Percentiles rank a stretch among this genome's conserved stretches.
These are phyloP conservation scores for Gymnocephalus cernua DNA, from an alignment of 2,113 vertebrate genomes.

Conservation along the genomic window DNA sequence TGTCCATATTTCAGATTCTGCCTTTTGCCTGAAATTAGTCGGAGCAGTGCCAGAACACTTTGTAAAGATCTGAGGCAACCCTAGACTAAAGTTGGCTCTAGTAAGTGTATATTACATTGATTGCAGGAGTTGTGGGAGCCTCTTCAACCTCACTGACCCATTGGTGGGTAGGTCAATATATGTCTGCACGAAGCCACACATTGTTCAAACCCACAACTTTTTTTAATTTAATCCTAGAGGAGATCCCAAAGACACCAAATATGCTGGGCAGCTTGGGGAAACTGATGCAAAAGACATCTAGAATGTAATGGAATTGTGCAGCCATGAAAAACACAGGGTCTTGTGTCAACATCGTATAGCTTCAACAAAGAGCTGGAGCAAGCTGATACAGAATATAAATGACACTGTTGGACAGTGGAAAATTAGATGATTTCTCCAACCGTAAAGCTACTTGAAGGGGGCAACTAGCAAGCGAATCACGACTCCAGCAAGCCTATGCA, in stretches of 20 bases:
- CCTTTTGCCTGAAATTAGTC: not conserved
- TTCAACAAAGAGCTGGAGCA: slow-evolving; percentile 13
- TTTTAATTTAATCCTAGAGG: not conserved
- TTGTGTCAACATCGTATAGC: slow-evolving; percentile 8
- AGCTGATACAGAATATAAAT: slow-evolving; percentile 1
- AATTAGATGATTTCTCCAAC: not conserved
- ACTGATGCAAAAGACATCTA: not conserved
- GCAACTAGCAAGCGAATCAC: not conserved
- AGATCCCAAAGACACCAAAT: not conserved
- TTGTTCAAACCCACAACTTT: not conserved
- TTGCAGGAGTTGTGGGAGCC: not conserved
- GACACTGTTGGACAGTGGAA: not conserved
- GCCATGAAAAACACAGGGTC: not conserved
- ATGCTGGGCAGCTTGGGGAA: not conserved
- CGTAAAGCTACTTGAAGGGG: not conserved
- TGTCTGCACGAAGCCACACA: not conserved
- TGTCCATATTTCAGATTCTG: slow-evolving; percentile 5
- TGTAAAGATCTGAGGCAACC: not conserved
- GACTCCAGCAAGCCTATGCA: not conserved
- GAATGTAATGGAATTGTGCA: not conserved
- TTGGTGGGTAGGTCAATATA: not conserved
- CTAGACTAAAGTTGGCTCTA: not conserved
- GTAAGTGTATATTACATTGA: not conserved
- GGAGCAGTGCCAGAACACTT: not conserved
- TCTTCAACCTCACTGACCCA: not conserved